Evolutionary conservation across 2,113 vertebrate species (phyloP), one percentile per base, ranked within the genome.

Genomic region (Tamias sibiricus): DNA sequence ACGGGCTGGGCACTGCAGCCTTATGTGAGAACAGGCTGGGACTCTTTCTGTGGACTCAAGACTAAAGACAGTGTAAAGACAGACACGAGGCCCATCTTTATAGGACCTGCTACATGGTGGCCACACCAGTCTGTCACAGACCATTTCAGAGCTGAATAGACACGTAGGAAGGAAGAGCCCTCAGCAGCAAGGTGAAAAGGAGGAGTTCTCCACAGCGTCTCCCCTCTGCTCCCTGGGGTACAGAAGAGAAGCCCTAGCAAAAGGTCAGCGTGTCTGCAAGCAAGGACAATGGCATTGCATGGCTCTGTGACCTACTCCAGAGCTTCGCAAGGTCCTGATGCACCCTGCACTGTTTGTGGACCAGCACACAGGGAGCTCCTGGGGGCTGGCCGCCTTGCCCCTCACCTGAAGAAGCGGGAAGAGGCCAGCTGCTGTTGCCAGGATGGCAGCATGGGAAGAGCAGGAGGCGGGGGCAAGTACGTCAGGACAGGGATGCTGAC

Each of bases 221-320:
- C 30, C 14, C 59, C 22, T 7, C 0, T 4, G 24, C n/a, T 83
- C 35, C 40, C 54, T 47, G 28, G 8, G 10, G 24, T 22, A 17
- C 0, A 30, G 0, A 57, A 93, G 22, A 82, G 54, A 79, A 37
- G 2, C 28, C 52, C 68, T 16, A 0, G 0, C 4, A 62, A 85
- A 85, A 82, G 47, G 17, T 0, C 0, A 3, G n/a, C 40, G n/a
- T 6, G 24, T 40, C 32, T 19, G 11, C 72, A 62, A 49, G 76
- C 52, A 30, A 52, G 47, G 47, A 20, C 28, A 47, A 69, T 1
- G 14, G 24, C 6, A 37, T 4, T 1, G 14, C 35, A 0, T 0
- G 2, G n/a, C 87, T 71, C 68, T 10, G 4, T 8, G 0, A 49
- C n/a, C 52, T 1, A 0, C 30, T 12, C 16, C 54, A 44, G 66